Percentiles rank a stretch among this genome's conserved stretches.
Evolutionary conservation across 1,140 invertebrate species (phyloP).

Genomic region (Phymorhynchus buccinoides): DNA sequence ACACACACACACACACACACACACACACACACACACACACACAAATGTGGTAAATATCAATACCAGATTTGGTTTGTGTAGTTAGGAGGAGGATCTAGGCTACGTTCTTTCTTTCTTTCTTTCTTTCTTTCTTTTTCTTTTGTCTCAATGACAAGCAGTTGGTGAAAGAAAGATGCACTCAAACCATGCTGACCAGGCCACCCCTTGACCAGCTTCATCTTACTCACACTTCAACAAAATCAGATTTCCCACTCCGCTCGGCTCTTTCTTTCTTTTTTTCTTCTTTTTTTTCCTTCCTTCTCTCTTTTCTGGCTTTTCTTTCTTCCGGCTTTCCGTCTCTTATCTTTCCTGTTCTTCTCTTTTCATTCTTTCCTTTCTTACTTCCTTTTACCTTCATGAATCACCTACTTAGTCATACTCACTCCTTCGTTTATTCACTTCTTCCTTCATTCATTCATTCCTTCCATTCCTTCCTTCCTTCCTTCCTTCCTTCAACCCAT

Average conservation of each 20-base stretch:
- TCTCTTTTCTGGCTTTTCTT: background rate
- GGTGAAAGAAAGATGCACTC: too few relatives aligned
- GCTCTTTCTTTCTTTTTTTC: background rate
- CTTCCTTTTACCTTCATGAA: background rate
- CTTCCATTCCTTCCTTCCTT: background rate
- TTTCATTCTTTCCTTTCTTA: background rate
- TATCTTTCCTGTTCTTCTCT: background rate
- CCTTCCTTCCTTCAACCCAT: background rate
- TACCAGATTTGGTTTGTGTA: too few relatives aligned
- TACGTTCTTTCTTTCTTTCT: background rate
- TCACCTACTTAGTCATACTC: background rate
- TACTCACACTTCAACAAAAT: too few relatives aligned
- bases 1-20: too few relatives aligned
- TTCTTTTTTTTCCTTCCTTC: background rate
- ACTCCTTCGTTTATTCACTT: background rate
- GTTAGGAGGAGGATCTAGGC: too few relatives aligned
- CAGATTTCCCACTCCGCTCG: too few relatives aligned
- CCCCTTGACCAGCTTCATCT: too few relatives aligned
- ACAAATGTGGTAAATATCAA: too few relatives aligned
- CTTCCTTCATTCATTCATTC: too few relatives aligned
- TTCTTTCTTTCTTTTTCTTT: background rate
- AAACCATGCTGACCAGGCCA: too few relatives aligned
- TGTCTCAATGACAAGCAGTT: too few relatives aligned
- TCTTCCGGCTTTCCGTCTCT: background rate
- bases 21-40: too few relatives aligned